These are phyloP conservation scores for Yponomeuta evonymella DNA, from an alignment of 2,888 invertebrate species.

Conservation along the genomic window DNA sequence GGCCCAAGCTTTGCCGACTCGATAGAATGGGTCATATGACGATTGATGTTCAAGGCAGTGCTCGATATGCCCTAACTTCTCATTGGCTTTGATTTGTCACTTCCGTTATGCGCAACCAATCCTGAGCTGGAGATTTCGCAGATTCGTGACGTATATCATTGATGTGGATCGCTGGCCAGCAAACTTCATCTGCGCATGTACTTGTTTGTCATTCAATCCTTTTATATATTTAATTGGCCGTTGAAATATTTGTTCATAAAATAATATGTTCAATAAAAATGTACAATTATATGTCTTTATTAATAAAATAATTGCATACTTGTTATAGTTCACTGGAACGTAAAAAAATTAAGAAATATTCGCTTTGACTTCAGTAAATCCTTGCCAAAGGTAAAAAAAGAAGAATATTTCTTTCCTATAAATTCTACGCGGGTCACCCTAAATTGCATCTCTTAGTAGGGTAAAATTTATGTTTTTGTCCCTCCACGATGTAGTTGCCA, in stretches of 20 bases:
- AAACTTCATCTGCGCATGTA: slow-evolving; percentile 59
- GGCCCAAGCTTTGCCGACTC: slow-evolving; percentile 81
- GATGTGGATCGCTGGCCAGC: slow-evolving; percentile 74
- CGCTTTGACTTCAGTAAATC: not conserved
- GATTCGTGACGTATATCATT: slow-evolving; percentile 73
- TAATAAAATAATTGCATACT: not conserved
- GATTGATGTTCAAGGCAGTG: slow-evolving; percentile 76
- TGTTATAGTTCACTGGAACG: too few species aligned
- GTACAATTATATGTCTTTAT: too few species aligned
- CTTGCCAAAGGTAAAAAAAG: not conserved
- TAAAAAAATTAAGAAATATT: not conserved
- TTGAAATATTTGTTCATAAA: not conserved
- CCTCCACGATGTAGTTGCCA: too few species aligned
- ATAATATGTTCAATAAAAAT: too few species aligned
- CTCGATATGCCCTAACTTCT: slow-evolving; percentile 70
- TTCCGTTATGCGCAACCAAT: slow-evolving; percentile 75
- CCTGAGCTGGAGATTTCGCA: slow-evolving; percentile 58
- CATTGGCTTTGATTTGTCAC: slow-evolving; percentile 73
- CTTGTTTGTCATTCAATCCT: slow-evolving; percentile 38
- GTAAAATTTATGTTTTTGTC: too few species aligned
- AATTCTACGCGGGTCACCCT: not conserved
- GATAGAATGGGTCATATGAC: slow-evolving; percentile 88
- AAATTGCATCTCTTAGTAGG: not conserved
- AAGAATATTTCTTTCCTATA: not conserved
- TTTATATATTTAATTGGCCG: not conserved